Evolutionary conservation across 2,797 vertebrate species (phyloP), one percentile per base, ranked within the genome.

Genomic region (Gymnothorax reevesii): DNA sequence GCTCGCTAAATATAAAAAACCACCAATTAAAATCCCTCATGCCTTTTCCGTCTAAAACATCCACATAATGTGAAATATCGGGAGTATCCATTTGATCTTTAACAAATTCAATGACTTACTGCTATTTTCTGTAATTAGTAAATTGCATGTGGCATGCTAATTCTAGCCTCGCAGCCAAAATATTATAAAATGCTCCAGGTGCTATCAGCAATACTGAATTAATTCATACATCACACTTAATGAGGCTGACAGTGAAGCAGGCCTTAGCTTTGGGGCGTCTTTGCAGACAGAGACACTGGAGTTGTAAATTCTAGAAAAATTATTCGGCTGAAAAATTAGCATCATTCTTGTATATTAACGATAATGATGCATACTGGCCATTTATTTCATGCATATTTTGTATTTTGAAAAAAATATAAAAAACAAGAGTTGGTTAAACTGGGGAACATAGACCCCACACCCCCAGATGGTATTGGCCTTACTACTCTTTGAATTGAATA

Each of bases 1-100:
- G 89, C 89, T 83, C 57, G 57, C 86, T 87, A 90, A 92, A 90
- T 91, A 85, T 90, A 85, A 89, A 92, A 82, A 83, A 87, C 85
- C 77, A 62, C 73, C 85, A 84, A 85, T 82, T 75, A 85, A 79
- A 73, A 69, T 77, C 64, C 79, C 20, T 83, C 73, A 64, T 83
- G 85, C 42, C 52, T 66, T 42, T 20, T 10, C 57, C 66, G 60
- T 73, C 64, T 59, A 69, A 82, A 86, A 57, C 62, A 25, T 57
- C 85, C 83, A 62, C 33, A 83, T 86, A 83, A 71, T 57, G 52
- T 86, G 10, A 86, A 73, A 64, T 57, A 73, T 83, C 42, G 57
- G 20, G 82, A 80, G 42, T 77, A 42, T 69, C 86, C 83, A 83
- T 27, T 55, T 88, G 87, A 57, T 60, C 90, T 87, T 84, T 85